Base-by-base conservation (phyloP, 2,113 vertebrate species). In the Falco punctatus region DNA sequence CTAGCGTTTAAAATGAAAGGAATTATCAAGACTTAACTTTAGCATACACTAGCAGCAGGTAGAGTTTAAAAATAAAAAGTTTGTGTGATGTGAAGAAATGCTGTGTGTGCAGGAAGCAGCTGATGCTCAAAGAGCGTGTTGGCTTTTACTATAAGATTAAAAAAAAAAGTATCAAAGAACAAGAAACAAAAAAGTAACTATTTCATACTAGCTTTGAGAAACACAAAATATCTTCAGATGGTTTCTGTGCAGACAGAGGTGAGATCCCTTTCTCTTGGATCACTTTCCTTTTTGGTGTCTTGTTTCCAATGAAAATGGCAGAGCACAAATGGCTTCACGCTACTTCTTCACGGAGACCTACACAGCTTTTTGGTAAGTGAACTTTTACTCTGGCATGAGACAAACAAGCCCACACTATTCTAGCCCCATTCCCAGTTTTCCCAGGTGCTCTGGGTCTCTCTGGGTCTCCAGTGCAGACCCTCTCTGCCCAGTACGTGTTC, bases 1-100 rank as follows among this genome's bases (percentile, higher is more conserved):
- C 51, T 92, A 77, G 52, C 59, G 70, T 96, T 97, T 97, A 92
- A 96, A 96, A 92, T 61, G 52, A 96, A 95, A 81, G 84, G 85
- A 85, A 88, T 96, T 96, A 88, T 71, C 49, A 85, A 70, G 78
- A 40, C 82, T 86, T 94, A 87, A 74, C 71, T 90, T 94, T 58
- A 93, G 74, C 49, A 52, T 27, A 52, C 46, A 33, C 40, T 84
- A 80, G 51, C 70, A 94, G 87, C 80, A 97, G 94, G 85, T 92
- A 73, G 44, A 49, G 74, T 85, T 92, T 84, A 52, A 91, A 94
- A 96, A 66, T 44, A 54, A 62, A 65, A 77, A 71, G 67, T 89
- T 87, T 79, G 28, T 95, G 48, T 95, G 87, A 81, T 93, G 84
- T 88, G 75, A 46, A 88, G 59, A 72, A 94, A 52, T 93, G 70